Conservation (phyloP, 2,113 vertebrate genomes). For the Petroica traversi region DNA sequence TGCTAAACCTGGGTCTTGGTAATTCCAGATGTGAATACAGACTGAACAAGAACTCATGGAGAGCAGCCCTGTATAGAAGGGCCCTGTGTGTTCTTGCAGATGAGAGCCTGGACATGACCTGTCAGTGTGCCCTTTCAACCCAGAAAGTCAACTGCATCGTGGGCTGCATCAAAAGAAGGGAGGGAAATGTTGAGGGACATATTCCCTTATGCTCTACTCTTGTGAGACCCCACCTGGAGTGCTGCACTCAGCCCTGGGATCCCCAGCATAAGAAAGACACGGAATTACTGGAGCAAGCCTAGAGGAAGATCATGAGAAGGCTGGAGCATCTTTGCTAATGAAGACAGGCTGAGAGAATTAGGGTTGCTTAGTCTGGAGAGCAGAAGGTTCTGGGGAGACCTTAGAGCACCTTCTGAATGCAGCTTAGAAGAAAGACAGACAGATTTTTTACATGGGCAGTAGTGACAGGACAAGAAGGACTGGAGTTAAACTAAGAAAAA, state of each 20-base stretch:
- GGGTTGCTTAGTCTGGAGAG: background rate
- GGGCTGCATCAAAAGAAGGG: background rate
- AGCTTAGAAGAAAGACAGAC: background rate
- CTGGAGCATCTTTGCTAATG: background rate
- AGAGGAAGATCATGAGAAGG: background rate
- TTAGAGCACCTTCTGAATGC: background rate
- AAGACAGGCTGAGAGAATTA: background rate
- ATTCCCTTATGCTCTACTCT: background rate
- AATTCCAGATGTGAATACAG: background rate
- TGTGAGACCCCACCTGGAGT: background rate
- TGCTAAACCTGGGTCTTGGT: background rate
- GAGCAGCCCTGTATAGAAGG: background rate
- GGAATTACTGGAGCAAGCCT: background rate
- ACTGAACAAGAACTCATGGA: background rate
- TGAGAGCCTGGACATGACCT: background rate
- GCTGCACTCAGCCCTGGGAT: background rate
- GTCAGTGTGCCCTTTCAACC: background rate
- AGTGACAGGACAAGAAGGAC: background rate
- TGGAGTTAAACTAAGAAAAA: background rate
- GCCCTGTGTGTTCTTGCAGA: background rate
- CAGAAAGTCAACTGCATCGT: background rate
- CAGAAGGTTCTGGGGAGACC: background rate
- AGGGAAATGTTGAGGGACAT: background rate
- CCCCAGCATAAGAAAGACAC: background rate
- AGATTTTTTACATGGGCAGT: background rate